These are phyloP conservation scores for Enteromius argenteus DNA, from an alignment of 2,797 vertebrate species.

Conservation along the genomic window DNA sequence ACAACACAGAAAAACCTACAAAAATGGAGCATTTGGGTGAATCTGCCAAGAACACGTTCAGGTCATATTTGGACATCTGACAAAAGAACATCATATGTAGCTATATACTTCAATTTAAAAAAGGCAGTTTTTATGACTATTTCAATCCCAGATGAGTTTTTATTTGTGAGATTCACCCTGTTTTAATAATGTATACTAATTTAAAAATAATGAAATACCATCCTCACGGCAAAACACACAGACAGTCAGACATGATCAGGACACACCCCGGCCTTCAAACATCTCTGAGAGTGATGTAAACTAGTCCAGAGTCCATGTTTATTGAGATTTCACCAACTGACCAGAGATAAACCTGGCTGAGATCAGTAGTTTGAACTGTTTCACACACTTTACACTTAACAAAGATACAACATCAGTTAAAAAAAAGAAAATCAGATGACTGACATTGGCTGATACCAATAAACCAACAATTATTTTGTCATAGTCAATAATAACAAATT, in stretches of 20 bases:
- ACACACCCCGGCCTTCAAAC: constrained; percentile 28
- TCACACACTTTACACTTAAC: background rate
- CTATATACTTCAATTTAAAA: background rate
- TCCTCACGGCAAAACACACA: background rate
- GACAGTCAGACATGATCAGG: background rate
- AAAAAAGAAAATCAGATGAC: background rate
- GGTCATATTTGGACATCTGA: background rate
- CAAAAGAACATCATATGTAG: background rate
- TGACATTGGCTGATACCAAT: background rate
- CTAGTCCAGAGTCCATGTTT: constrained; percentile 57
- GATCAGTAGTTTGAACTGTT: constrained; percentile 31
- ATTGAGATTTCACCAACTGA: constrained; percentile 38
- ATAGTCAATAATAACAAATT: background rate
- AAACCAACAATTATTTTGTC: background rate
- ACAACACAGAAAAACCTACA: background rate
- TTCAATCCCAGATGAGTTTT: background rate
- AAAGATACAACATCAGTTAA: background rate
- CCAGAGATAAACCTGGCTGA: constrained; percentile 44
- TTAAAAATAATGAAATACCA: background rate
- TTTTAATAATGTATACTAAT: background rate
- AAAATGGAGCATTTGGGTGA: background rate
- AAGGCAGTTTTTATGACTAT: too few relatives aligned
- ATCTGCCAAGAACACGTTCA: background rate
- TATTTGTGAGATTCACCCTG: background rate
- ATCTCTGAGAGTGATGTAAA: constrained; percentile 29